Percentiles rank a stretch among this genome's conserved stretches.
Evolutionary conservation across 2,797 vertebrate species (phyloP).

Genomic region (Mycteria americana): DNA sequence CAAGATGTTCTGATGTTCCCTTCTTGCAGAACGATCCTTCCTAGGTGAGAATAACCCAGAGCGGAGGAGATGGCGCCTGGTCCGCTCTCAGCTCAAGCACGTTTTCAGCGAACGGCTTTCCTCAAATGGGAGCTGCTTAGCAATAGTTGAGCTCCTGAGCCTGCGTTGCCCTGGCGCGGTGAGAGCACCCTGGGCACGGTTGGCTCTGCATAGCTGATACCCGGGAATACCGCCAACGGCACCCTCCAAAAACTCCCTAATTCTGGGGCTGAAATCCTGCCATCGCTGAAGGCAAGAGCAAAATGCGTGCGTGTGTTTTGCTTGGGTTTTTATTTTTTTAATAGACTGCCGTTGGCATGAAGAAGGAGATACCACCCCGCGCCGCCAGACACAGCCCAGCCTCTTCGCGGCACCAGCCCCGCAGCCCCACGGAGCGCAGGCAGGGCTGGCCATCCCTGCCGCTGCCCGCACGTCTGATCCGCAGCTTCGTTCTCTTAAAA

Average conservation of each 20-base stretch:
- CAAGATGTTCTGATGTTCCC: not conserved
- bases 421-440: accelerated
- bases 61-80: not conserved
- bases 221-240: accelerated
- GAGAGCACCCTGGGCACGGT: accelerated
- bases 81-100: not conserved
- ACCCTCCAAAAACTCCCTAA: not conserved
- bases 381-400: accelerated
- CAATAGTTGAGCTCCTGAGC: not conserved
- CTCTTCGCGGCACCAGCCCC: not conserved
- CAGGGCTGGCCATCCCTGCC: not conserved
- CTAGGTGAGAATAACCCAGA: not conserved
- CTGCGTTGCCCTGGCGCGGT: accelerated
- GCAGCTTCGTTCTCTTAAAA: not conserved
- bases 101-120: not conserved
- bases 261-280: not conserved
- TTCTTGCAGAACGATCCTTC: not conserved
- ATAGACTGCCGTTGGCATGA: accelerated
- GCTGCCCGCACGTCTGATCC: accelerated
- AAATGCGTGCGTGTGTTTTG: accelerated
- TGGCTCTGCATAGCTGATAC: accelerated
- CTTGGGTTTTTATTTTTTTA: not conserved
- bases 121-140: not conserved
- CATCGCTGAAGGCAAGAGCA: not conserved
- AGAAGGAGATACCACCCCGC: not conserved